Evolutionary conservation across 2,888 invertebrate genomes (phyloP).

Genomic region (Agrotis ipsilon): DNA sequence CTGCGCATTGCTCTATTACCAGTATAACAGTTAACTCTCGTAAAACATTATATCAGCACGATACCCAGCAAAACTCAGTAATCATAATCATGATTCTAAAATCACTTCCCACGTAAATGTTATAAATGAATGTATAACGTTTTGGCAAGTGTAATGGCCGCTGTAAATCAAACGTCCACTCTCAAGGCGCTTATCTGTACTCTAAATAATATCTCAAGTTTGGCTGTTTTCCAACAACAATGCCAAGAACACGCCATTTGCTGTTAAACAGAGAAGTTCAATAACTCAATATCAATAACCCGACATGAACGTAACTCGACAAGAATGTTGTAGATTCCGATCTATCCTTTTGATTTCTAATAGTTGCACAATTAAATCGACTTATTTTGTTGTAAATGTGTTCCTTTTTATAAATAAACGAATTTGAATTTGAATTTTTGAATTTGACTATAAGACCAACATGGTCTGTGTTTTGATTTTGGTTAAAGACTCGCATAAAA

Average conservation of each 20-base stretch:
- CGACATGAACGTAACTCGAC: constrained; percentile 28
- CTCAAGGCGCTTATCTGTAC: constrained; percentile 53
- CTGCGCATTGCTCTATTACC: constrained; percentile 22
- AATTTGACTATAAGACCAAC: constrained; percentile 34
- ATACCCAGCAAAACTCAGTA: constrained; percentile 25
- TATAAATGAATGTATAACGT: constrained; percentile 44
- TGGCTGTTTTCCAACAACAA: constrained; percentile 53
- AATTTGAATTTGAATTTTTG: too few species aligned
- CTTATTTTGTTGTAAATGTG: too few species aligned
- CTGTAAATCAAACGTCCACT: constrained; percentile 54
- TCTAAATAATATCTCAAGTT: constrained; percentile 48
- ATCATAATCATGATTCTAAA: constrained; percentile 38
- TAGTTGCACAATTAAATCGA: constrained; percentile 45
- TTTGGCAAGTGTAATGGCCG: constrained; percentile 56
- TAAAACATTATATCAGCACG: constrained; percentile 31
- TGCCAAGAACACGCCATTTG: constrained; percentile 42
- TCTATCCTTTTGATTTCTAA: constrained; percentile 31
- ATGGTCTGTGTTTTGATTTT: constrained; percentile 47
- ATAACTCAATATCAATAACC: constrained; percentile 26
- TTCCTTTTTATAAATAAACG: too few species aligned
- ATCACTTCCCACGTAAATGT: constrained; percentile 55
- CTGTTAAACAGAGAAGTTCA: constrained; percentile 33
- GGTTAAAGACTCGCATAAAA: constrained; percentile 56
- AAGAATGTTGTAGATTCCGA: constrained; percentile 47
- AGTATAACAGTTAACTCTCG: constrained; percentile 8